Evolutionary conservation across 2,888 invertebrate genomes (phyloP).

Genomic region (Nemoura dubitans): DNA sequence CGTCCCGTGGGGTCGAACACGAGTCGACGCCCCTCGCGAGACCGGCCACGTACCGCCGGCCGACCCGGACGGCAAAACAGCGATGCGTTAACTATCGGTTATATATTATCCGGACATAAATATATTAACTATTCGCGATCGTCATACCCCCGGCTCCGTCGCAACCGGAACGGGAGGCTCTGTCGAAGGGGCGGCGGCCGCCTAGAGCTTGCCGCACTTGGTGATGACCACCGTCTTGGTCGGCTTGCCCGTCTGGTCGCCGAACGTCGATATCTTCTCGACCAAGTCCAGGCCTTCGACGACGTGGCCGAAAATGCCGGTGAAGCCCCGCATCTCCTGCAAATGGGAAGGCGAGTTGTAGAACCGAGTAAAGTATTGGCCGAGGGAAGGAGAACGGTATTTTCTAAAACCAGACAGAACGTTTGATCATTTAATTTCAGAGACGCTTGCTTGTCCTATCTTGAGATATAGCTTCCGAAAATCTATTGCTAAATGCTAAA

Average conservation of each 20-base stretch:
- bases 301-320: slow-evolving; percentile 83
- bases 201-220: slow-evolving; percentile 77
- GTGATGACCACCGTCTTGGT: slow-evolving; percentile 77
- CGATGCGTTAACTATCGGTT: neutral
- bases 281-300: slow-evolving; percentile 82
- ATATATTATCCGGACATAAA: slow-evolving; percentile 7
- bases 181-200: neutral
- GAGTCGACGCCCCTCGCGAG: neutral
- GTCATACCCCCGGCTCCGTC: neutral
- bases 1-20: too few relatives aligned
- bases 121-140: neutral
- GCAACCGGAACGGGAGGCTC: neutral
- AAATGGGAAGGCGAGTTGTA: too few relatives aligned
- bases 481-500: too few relatives aligned
- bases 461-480: too few relatives aligned
- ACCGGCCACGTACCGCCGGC: neutral
- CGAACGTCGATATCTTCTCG: slow-evolving; percentile 79
- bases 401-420: too few relatives aligned
- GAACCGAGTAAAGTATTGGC: too few relatives aligned
- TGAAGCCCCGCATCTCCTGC: slow-evolving; percentile 84
- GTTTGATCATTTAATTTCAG: too few relatives aligned
- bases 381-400: too few relatives aligned
- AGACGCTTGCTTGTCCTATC: too few relatives aligned
- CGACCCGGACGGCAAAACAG: neutral
- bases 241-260: slow-evolving; percentile 81